phyloP scores from a whole-genome alignment of 2,113 vertebrate genomes.

The Pithys albifrons region DNA sequence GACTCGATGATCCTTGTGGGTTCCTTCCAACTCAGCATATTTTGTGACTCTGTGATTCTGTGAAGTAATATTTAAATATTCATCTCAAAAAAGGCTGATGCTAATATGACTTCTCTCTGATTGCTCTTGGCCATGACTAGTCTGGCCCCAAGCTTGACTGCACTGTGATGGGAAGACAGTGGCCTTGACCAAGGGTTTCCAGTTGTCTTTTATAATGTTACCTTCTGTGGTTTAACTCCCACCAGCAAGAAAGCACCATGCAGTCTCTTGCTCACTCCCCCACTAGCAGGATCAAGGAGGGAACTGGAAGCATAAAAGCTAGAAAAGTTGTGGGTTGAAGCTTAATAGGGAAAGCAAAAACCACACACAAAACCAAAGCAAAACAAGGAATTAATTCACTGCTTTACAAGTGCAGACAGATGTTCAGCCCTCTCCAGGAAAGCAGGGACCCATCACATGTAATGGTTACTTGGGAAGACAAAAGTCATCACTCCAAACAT shows the following conservation, averaged over 20 bases:
- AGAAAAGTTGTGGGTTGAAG: too few species aligned
- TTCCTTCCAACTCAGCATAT: neutral
- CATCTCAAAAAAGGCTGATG: neutral
- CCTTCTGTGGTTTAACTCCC: neutral
- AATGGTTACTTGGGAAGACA: neutral
- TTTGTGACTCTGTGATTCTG: neutral
- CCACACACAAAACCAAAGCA: neutral
- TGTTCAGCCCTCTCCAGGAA: neutral
- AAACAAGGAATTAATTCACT: neutral
- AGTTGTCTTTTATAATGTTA: neutral
- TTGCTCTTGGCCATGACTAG: neutral
- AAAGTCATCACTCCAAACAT: neutral
- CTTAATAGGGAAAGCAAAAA: neutral
- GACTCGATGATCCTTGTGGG: neutral
- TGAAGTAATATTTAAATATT: neutral
- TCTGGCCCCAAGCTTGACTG: neutral
- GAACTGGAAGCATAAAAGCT: neutral
- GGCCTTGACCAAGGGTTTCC: neutral
- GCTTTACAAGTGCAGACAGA: neutral
- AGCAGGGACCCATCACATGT: neutral
- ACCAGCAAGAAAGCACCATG: neutral
- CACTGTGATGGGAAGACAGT: neutral
- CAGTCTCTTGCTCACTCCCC: neutral
- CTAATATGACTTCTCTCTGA: neutral
- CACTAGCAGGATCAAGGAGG: neutral